Conservation (phyloP, 2,888 invertebrate genomes). For the Acronicta leporina region DNA sequence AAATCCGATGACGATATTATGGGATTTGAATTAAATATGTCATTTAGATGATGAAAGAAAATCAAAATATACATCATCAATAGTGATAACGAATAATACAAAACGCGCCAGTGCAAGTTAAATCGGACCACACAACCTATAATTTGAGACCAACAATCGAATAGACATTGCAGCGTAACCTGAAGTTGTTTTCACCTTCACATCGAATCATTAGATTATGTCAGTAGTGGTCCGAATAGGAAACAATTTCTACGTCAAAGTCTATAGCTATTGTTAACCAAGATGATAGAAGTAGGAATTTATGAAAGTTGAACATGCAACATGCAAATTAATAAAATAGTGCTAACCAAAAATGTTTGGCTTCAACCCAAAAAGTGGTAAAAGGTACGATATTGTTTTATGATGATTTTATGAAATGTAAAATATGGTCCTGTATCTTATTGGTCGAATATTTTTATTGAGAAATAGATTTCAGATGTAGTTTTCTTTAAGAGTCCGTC, state of each 20-base stretch:
- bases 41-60: background rate
- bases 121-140: slow-evolving; percentile 30
- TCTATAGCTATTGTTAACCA: slow-evolving; percentile 27
- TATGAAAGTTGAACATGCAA: slow-evolving; percentile 45
- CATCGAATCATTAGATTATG: slow-evolving; percentile 48
- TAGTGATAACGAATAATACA: background rate
- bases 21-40: too few relatives aligned
- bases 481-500: too few relatives aligned
- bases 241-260: slow-evolving; percentile 40
- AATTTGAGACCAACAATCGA: slow-evolving; percentile 29
- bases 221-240: slow-evolving; percentile 42
- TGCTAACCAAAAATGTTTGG: slow-evolving; percentile 20
- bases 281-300: slow-evolving; percentile 30
- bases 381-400: background rate
- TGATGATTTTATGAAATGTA: too few relatives aligned
- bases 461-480: too few relatives aligned
- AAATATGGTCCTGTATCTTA: too few relatives aligned
- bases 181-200: slow-evolving; percentile 41
- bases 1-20: too few relatives aligned
- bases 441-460: too few relatives aligned
- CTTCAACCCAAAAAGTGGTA: background rate
- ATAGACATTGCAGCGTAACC: slow-evolving; percentile 27
- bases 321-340: slow-evolving; percentile 34
- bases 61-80: background rate
- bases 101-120: background rate